Conservation (phyloP, 2,113 vertebrate species). For the Uria lomvia region DNA sequence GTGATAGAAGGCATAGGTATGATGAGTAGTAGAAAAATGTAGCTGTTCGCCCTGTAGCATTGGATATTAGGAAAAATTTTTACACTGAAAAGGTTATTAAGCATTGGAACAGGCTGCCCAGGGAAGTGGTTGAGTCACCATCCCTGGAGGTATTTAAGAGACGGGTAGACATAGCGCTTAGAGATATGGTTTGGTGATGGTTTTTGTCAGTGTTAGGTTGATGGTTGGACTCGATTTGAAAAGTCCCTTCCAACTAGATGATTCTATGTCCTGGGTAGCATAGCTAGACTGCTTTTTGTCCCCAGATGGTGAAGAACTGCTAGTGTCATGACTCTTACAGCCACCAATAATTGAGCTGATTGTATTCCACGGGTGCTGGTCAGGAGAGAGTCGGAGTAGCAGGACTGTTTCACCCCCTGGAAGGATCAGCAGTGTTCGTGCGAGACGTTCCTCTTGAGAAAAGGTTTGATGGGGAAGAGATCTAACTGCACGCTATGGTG, state of each 20-base stretch:
- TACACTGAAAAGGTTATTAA: no score
- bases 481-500: neutral
- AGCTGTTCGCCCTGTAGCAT: neutral
- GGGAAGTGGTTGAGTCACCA: no score
- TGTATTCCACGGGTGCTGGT: neutral
- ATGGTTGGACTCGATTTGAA: no score
- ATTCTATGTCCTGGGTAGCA: neutral
- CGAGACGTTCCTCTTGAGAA: neutral
- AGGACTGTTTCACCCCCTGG: neutral
- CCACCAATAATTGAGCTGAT: neutral
- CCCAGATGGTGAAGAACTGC: neutral
- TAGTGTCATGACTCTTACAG: neutral
- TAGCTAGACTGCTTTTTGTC: neutral
- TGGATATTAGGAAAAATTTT: no score
- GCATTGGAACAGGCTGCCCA: no score
- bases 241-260: no score
- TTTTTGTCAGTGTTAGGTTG: no score
- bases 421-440: neutral
- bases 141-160: no score
- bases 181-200: no score
- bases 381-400: neutral
- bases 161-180: no score
- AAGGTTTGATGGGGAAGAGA: neutral
- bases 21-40: neutral
- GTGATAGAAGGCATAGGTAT: neutral